Conservation (phyloP, 2,113 vertebrate species). For the Gallinago jamesoni region DNA sequence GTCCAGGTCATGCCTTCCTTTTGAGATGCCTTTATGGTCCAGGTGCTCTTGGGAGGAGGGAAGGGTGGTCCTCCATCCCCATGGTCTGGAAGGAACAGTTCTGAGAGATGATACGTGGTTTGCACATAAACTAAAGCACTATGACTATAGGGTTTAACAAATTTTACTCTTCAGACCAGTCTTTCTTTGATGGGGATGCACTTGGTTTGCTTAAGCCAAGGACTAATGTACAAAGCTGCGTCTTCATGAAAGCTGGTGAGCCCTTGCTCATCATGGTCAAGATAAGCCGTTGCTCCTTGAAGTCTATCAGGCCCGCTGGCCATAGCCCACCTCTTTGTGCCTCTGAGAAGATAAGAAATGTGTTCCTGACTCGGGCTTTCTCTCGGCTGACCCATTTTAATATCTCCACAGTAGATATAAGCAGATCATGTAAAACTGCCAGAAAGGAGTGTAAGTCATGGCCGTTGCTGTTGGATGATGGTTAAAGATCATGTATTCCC, state of each 20-base stretch:
- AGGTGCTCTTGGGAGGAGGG: background rate
- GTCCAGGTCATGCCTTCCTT: background rate
- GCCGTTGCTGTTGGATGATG: background rate
- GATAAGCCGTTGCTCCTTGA: background rate
- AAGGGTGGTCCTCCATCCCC: background rate
- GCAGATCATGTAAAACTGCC: background rate
- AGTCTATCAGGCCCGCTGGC: background rate
- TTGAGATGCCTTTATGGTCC: background rate
- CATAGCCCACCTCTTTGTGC: background rate
- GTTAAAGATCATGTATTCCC: background rate
- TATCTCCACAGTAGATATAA: background rate
- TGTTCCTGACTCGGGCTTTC: background rate
- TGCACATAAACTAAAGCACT: background rate
- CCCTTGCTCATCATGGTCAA: too few species aligned
- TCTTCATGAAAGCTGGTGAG: background rate
- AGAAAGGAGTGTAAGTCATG: background rate
- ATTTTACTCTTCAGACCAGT: background rate
- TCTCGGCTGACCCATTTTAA: background rate
- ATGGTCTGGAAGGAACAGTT: background rate
- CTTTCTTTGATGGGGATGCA: background rate
- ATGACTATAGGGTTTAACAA: background rate
- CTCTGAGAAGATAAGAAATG: background rate
- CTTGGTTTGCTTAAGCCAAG: background rate
- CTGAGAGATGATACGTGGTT: background rate
- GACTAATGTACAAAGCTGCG: background rate